phyloP scores from a whole-genome alignment of 2,113 vertebrate genomes.

The Glaucidium brasilianum region DNA sequence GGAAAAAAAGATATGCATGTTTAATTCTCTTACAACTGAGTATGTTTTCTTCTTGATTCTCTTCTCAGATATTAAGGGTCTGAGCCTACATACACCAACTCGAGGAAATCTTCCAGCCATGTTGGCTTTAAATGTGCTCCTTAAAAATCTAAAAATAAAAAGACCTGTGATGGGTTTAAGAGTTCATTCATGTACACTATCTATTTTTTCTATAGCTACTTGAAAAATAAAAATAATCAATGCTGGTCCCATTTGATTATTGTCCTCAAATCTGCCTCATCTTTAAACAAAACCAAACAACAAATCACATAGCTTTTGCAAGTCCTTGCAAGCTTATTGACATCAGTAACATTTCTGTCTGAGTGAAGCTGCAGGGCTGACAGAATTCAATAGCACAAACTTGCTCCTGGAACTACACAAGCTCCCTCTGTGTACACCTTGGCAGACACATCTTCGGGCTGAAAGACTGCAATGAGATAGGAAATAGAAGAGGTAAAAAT shows the following conservation, averaged over 20 bases:
- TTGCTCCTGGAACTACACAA: neutral
- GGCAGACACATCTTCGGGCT: slow-evolving; percentile 11
- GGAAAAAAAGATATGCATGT: neutral
- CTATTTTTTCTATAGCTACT: neutral
- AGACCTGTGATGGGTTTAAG: neutral
- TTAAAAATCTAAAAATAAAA: neutral
- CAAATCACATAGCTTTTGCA: neutral
- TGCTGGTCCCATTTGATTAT: neutral
- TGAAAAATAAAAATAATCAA: neutral
- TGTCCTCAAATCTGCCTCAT: neutral
- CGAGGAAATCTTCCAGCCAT: neutral
- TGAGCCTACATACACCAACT: neutral
- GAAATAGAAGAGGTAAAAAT: neutral
- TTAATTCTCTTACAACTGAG: neutral
- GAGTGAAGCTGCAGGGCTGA: neutral
- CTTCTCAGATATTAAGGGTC: neutral
- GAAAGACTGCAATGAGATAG: neutral
- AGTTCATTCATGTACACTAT: neutral
- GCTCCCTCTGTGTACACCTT: neutral
- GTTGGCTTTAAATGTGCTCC: neutral
- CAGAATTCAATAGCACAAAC: slow-evolving; percentile 13
- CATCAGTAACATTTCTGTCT: neutral
- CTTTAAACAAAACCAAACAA: neutral
- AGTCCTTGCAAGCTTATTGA: neutral
- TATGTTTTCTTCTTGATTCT: neutral